Base-by-base conservation (phyloP, 64 coral and sea anemone genomes). In the Montipora efflorescens region DNA sequence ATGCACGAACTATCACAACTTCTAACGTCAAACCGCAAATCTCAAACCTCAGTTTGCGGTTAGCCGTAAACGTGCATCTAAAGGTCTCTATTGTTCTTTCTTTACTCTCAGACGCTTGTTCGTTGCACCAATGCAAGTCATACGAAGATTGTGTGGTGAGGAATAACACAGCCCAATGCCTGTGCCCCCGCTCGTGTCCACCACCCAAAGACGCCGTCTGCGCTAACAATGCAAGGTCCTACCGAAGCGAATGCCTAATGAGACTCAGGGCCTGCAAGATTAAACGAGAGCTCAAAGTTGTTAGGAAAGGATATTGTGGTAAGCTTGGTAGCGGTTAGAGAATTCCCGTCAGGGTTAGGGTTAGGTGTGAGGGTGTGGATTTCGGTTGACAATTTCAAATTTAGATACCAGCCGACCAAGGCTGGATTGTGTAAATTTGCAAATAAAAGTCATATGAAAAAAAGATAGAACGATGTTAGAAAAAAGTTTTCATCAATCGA, bases 281-380 rank as follows among this genome's bases (percentile, higher is more conserved):
- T 5, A 68, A 53, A 15, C 28, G 55, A 77, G 66, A 64, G 8
- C 49, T 95, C 7, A 70, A 53, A 69, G 85, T 88, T 67, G 88
- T 95, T 8, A 88, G 79, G 8, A 84, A 92, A 52, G 94, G 94
- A 67, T 9, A 69, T 43, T 95, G 94, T 88, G 90, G 94, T 95
- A 76, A 81, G 94, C 48, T 18, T 28, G 2, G 4, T 52, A 10
- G 5, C 23, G 13, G 10, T 5, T 36, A 87, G 61, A 64, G 14
- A 16, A 14, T 14, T 64, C 13, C 53, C 4, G 7, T 6, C 53
- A 57, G 53, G 36, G 2, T 36, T 36, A 36, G 36, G 36, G 36
- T 36, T 36, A 36, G 36, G 36, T 55, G 10, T 10, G 52, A 55
- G 62, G 12, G 62, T 67, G 11, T 14, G 62, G 15, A 9, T 67